Evolutionary conservation across 2,797 vertebrate genomes (phyloP).

Genomic region (Parambassis ranga): DNA sequence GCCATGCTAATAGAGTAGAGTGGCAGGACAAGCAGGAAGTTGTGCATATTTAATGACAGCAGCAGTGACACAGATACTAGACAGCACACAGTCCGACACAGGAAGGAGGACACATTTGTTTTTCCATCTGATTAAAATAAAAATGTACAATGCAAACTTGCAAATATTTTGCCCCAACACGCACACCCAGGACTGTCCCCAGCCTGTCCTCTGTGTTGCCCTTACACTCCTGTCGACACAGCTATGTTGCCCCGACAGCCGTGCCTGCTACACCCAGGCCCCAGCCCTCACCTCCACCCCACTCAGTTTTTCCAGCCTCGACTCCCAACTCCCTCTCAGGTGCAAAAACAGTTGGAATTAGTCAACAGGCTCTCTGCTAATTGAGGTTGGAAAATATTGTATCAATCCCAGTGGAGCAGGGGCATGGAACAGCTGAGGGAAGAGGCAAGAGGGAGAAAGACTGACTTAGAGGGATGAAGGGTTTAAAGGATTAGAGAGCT

Average conservation of each 20-base stretch:
- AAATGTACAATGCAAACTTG: not conserved
- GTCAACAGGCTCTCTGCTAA: constrained; percentile 81
- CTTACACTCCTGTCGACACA: constrained; percentile 73
- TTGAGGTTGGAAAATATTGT: constrained; percentile 88
- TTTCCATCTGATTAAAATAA: not conserved
- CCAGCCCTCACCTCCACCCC: constrained; percentile 65
- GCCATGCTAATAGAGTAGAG: constrained; percentile 41
- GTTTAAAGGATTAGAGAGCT: constrained; percentile 40
- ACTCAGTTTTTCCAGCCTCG: constrained; percentile 83
- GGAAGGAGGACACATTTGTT: constrained; percentile 2
- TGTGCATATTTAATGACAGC: constrained; percentile 62
- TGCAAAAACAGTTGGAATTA: constrained; percentile 87
- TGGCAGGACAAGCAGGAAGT: constrained; percentile 44
- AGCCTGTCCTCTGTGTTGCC: constrained; percentile 63
- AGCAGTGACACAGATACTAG: constrained; percentile 36
- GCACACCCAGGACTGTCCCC: not conserved
- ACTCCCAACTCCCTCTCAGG: constrained; percentile 79
- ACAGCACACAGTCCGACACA: not conserved
- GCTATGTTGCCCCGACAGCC: constrained; percentile 65
- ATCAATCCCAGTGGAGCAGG: constrained; percentile 80
- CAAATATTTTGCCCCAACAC: no score
- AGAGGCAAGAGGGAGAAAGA: constrained; percentile 53
- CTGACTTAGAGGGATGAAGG: constrained; percentile 34
- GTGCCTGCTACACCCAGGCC: constrained; percentile 63
- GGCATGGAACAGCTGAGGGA: constrained; percentile 81